Evolutionary conservation across 2,113 vertebrate genomes (phyloP).

Genomic region (Proteles cristata): DNA sequence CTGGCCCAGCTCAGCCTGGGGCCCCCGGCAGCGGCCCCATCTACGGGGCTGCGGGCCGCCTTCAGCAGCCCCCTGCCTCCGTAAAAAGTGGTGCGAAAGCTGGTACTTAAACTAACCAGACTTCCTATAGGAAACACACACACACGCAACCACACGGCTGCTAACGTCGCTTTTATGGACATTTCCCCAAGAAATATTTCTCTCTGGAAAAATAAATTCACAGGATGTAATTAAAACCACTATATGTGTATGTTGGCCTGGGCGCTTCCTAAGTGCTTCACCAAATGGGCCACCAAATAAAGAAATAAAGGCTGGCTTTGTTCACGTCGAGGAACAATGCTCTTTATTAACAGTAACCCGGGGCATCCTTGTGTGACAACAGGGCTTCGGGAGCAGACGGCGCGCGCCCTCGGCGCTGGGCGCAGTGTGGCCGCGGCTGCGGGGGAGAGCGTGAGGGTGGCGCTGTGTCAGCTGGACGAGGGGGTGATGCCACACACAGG

Average conservation of each 20-base stretch:
- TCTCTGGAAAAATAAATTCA: constrained; percentile 86
- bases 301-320: constrained; percentile 84
- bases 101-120: constrained; percentile 85
- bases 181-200: constrained; percentile 83
- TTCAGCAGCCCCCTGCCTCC: constrained; percentile 52
- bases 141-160: constrained; percentile 75
- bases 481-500: neutral
- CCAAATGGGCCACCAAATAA: constrained; percentile 80
- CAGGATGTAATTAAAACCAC: constrained; percentile 86
- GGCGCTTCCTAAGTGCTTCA: constrained; percentile 82
- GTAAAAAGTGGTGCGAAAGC: constrained; percentile 54
- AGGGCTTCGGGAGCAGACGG: constrained; percentile 52
- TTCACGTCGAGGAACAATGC: constrained; percentile 79
- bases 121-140: constrained; percentile 85
- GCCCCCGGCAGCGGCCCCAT: neutral
- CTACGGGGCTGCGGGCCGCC: constrained; percentile 52
- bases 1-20: accelerated
- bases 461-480: neutral
- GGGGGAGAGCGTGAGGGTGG: accelerated
- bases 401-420: neutral
- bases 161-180: constrained; percentile 83
- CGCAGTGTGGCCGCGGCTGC: accelerated
- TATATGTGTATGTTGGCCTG: constrained; percentile 75
- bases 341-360: constrained; percentile 73
- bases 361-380: constrained; percentile 62